Evolutionary conservation across 2,797 vertebrate species (phyloP), one percentile per base, ranked within the genome.

Genomic region (Streptopelia turtur): DNA sequence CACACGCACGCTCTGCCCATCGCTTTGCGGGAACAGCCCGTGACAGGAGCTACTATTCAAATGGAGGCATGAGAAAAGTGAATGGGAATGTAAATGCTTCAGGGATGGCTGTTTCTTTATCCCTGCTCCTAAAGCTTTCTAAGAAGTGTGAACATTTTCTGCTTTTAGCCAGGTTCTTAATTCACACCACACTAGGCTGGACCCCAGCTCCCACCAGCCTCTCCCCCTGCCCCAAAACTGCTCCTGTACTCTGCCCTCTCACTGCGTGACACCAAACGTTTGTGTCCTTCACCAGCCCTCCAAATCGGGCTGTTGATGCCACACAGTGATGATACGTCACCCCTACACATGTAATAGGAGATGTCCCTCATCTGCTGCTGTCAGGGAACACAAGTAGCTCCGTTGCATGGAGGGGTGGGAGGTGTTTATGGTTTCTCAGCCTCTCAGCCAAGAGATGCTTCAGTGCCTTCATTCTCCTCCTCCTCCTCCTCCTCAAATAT

Each of bases 81-180:
- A 92, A 82, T 9, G n/a, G 66, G n/a, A 78, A 31, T 3, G 0
- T 43, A 78, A 81, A 74, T 81, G 57, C 83, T 86, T 81, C 4
- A 4, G 28, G n/a, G 39, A 35, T 61, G 90, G 35, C 59, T 76
- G 13, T 82, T 95, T 93, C 59, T 69, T 92, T 90, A 89, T 72
- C 74, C 39, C 70, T 76, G 50, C 50, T 81, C 52, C 39, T 76
- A 92, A 90, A 93, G 39, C 59, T 90, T 86, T 90, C 77, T 90
- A 59, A 89, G 56, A 89, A 56, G 56, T 66, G 71, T 45, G 86
- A 95, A 82, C 14, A 12, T 70, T 84, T 87, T 35, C 80, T 90
- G 61, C 83, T 94, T 83, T 84, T 91, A 78, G 55, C 30, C 50
- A 71, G 72, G 35, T 30, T 89, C 77, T 84, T 83, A 93, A 75